Evolutionary conservation across 2,888 invertebrate species (phyloP).

Genomic region (Pseudoips prasinana): DNA sequence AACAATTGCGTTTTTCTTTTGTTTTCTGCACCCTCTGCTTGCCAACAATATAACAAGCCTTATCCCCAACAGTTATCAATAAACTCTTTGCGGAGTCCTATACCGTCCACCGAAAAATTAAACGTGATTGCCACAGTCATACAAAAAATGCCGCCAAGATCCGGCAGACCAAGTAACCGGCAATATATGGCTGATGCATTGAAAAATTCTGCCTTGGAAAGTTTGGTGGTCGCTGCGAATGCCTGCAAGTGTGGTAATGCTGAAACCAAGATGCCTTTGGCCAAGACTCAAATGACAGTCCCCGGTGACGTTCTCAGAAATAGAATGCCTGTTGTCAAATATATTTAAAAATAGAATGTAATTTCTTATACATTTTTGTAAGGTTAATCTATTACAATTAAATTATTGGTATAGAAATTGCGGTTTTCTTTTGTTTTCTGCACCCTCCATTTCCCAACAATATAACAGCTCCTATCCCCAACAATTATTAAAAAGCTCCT

Average conservation of each 20-base stretch:
- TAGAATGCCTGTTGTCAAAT: constrained; percentile 17
- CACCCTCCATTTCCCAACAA: no score
- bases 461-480: constrained; percentile 1
- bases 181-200: constrained; percentile 41
- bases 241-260: constrained; percentile 20
- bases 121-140: constrained; percentile 32
- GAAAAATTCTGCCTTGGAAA: constrained; percentile 44
- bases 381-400: constrained; percentile 17
- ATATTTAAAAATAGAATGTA: constrained; percentile 3
- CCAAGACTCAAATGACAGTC: constrained; percentile 7
- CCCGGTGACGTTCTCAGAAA: constrained; percentile 12
- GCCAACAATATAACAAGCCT: background rate
- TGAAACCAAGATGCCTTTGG: constrained; percentile 10
- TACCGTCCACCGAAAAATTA: constrained; percentile 34
- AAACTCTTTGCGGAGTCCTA: constrained; percentile 16
- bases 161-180: constrained; percentile 23
- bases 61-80: constrained; percentile 5
- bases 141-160: constrained; percentile 32
- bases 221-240: constrained; percentile 38
- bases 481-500: constrained; percentile 7
- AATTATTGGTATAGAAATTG: constrained; percentile 10
- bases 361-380: background rate
- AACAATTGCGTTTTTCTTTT: background rate
- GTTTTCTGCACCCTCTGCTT: no score
- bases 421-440: no score